Conservation (phyloP, 64 coral and sea anemone genomes). For the Astreopora myriophthalma region DNA sequence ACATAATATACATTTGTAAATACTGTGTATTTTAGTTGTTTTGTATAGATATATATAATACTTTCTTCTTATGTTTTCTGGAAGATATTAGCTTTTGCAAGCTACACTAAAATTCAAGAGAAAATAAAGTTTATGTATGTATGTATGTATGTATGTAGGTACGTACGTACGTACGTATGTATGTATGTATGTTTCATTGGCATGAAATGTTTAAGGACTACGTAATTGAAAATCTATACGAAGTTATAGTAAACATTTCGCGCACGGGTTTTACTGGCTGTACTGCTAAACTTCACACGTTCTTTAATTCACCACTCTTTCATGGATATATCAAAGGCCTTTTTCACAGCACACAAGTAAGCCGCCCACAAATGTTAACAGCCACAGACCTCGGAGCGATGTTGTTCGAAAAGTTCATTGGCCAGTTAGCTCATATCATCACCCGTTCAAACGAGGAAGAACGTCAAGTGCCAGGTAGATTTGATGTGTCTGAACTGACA, state of each 20-base stretch:
- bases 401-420: not conserved
- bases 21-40: too few species aligned
- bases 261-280: not conserved
- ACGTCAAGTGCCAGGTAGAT: not conserved
- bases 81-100: too few species aligned
- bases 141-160: too few species aligned
- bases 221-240: not conserved
- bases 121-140: too few species aligned
- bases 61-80: too few species aligned
- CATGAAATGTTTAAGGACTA: not conserved
- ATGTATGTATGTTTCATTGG: too few species aligned
- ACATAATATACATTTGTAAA: too few species aligned
- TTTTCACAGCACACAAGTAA: not conserved
- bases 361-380: not conserved
- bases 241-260: not conserved
- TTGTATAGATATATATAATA: too few species aligned
- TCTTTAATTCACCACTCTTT: not conserved
- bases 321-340: not conserved
- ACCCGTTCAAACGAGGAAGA: not conserved
- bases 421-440: not conserved
- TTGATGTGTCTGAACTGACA: not conserved
- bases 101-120: too few species aligned
- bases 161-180: too few species aligned
- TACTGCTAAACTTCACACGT: not conserved
- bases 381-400: not conserved